phyloP scores from a whole-genome alignment of 2,113 vertebrate species.

The Oryzias woworae region DNA sequence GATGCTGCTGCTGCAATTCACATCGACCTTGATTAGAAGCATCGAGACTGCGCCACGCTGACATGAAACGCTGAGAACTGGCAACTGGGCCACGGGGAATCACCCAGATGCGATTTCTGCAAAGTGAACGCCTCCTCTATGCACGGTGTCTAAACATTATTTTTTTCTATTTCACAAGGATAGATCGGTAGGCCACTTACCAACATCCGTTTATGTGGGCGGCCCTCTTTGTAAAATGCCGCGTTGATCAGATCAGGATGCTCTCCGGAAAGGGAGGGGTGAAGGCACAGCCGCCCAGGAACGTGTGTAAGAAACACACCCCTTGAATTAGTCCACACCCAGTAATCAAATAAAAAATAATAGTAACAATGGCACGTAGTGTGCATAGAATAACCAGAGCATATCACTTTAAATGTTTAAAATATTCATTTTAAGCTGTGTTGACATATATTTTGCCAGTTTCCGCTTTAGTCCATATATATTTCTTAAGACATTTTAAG shows the following conservation, averaged over 20 bases:
- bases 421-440: too few species aligned
- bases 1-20: conserved; percentile 36
- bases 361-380: neutral
- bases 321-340: conserved; percentile 28
- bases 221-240: conserved; percentile 36
- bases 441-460: too few species aligned
- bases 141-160: conserved; percentile 13
- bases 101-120: conserved; percentile 45
- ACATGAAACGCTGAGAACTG: conserved; percentile 48
- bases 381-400: too few species aligned
- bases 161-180: neutral
- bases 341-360: neutral
- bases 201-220: conserved; percentile 47
- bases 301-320: conserved; percentile 64
- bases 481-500: neutral
- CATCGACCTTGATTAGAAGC: conserved; percentile 72
- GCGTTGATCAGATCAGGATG: conserved; percentile 56
- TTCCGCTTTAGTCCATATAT: too few species aligned
- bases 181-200: conserved; percentile 49
- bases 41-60: conserved; percentile 66
- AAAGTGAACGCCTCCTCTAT: conserved; percentile 14
- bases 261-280: conserved; percentile 55
- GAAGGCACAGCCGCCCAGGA: conserved; percentile 72
- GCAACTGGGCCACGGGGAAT: conserved; percentile 45
- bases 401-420: too few species aligned